Evolutionary conservation across 2,888 invertebrate genomes (phyloP).

Genomic region (Mimas tiliae): DNA sequence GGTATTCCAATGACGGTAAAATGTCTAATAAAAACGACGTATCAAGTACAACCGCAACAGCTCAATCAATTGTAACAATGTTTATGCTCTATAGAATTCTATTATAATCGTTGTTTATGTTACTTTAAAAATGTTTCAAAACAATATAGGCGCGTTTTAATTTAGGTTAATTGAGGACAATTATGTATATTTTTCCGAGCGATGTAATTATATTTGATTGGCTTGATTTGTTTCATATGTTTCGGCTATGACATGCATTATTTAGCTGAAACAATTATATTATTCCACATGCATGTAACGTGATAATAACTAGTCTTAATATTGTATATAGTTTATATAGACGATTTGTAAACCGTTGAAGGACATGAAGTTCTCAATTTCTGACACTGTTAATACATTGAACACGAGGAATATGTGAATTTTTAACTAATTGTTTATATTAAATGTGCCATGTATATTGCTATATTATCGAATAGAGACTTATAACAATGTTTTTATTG

Average conservation of each 20-base stretch:
- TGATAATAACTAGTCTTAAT: conserved; percentile 82
- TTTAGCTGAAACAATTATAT: conserved; percentile 36
- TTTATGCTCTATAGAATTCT: conserved; percentile 50
- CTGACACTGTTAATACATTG: conserved; percentile 48
- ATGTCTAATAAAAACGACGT: conserved; percentile 50
- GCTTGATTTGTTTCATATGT: conserved; percentile 35
- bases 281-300: conserved; percentile 74
- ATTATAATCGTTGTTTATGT: conserved; percentile 42
- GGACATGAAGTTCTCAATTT: conserved; percentile 54
- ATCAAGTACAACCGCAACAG: conserved; percentile 26
- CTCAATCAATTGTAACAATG: conserved; percentile 45
- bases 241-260: conserved; percentile 22
- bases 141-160: conserved; percentile 32
- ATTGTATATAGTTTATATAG: conserved; percentile 73
- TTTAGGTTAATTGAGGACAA: conserved; percentile 42
- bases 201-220: conserved; percentile 42
- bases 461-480: conserved; percentile 54
- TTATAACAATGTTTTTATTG: conserved; percentile 59
- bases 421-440: conserved; percentile 56
- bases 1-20: conserved; percentile 79
- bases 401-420: conserved; percentile 42
- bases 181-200: conserved; percentile 31
- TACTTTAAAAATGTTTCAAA: conserved; percentile 19
- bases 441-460: conserved; percentile 73
- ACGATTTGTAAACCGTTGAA: conserved; percentile 56